Evolutionary conservation across 2,888 invertebrate genomes (phyloP).

Genomic region (Lasioglossum morio): DNA sequence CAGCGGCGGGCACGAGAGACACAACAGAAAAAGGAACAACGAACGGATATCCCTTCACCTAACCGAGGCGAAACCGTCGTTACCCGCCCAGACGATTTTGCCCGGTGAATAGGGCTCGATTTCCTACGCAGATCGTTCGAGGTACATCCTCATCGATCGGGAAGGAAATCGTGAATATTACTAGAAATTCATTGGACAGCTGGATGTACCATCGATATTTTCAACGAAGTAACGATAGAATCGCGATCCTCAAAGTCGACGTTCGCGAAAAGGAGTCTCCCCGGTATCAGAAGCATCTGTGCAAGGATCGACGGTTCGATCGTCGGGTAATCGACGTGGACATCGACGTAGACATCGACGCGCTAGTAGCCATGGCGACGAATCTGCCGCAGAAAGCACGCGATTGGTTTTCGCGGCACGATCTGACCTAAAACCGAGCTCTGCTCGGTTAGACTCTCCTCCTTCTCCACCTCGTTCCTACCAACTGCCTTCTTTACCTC

Average conservation of each 20-base stretch:
- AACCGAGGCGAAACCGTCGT: not conserved
- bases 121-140: not conserved
- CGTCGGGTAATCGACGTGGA: conserved; percentile 47
- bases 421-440: conserved; percentile 82
- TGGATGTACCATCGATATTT: not conserved
- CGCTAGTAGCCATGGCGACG: conserved; percentile 66
- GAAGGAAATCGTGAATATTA: not conserved
- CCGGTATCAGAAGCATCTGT: not conserved
- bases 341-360: conserved; percentile 39
- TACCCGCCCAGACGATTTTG: not conserved
- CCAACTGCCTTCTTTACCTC: conserved; percentile 49
- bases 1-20: conserved; percentile 31
- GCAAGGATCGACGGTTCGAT: conserved; percentile 51
- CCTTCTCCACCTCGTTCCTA: conserved; percentile 40
- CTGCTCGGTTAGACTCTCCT: conserved; percentile 72
- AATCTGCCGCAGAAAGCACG: conserved; percentile 71
- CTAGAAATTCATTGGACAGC: not conserved
- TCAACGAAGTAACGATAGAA: not conserved
- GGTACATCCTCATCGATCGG: not conserved
- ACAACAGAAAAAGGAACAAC: conserved; percentile 25
- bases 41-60: conserved; percentile 5
- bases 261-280: not conserved
- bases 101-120: not conserved
- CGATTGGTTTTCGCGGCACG: conserved; percentile 83
- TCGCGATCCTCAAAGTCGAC: not conserved